Percentiles rank a stretch among this genome's conserved stretches.
These are phyloP conservation scores for Pseudocheirus occidentalis DNA, from an alignment of 2,797 vertebrate species.

Conservation along the genomic window DNA sequence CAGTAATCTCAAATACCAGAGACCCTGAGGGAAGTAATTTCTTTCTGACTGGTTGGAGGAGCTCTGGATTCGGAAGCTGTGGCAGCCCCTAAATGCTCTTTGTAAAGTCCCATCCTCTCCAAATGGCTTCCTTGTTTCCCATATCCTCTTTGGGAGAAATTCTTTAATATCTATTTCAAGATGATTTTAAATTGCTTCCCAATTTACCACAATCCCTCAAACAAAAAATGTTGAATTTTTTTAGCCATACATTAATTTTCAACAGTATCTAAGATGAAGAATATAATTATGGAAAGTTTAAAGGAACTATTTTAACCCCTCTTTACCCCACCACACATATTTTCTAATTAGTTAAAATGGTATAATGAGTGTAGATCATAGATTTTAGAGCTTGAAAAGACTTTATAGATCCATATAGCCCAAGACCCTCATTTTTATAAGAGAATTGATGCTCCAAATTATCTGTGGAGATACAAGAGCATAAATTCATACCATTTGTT, in stretches of 20 bases:
- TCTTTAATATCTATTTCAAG: neutral
- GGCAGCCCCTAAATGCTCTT: neutral
- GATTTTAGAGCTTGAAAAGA: neutral
- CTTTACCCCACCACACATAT: neutral
- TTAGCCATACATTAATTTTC: neutral
- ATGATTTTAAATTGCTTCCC: neutral
- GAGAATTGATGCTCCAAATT: neutral
- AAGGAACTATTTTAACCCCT: neutral
- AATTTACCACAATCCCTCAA: neutral
- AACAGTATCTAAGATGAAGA: neutral
- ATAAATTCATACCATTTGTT: neutral
- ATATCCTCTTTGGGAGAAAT: neutral
- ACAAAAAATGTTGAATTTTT: neutral
- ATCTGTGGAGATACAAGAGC: neutral
- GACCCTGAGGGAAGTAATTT: neutral
- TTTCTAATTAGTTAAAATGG: neutral
- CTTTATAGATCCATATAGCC: neutral
- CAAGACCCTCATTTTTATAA: neutral
- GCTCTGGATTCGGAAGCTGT: neutral
- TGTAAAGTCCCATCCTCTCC: neutral
- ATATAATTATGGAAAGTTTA: neutral
- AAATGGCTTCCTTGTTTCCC: neutral
- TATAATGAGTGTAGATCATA: neutral
- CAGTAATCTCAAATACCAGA: neutral
- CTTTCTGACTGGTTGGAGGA: neutral